Evolutionary conservation across 2,888 invertebrate species (phyloP).

Genomic region (Helobdella robusta): DNA sequence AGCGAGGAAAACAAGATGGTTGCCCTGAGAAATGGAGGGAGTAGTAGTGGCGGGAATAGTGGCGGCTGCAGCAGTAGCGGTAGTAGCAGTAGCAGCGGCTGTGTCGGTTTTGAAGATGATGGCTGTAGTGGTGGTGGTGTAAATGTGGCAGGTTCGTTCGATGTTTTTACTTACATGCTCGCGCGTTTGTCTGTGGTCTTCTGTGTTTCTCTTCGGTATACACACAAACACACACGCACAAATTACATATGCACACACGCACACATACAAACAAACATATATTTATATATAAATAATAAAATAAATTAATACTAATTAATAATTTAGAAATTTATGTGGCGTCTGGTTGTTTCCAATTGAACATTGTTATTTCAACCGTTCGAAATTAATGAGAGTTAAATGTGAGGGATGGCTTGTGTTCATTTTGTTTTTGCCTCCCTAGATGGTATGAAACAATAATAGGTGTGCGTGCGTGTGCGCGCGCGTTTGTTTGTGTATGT

Average conservation of each 20-base stretch:
- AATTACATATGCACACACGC: background rate
- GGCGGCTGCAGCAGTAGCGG: background rate
- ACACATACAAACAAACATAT: background rate
- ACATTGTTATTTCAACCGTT: too few species aligned
- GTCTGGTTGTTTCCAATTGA: too few species aligned
- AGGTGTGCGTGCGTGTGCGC: background rate
- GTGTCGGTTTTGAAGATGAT: background rate
- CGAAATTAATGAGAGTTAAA: too few species aligned
- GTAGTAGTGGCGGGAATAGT: background rate
- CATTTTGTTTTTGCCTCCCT: too few species aligned
- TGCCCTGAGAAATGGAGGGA: conserved; percentile 80
- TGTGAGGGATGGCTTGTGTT: too few species aligned
- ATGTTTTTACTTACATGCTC: too few species aligned
- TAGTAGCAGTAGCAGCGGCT: background rate
- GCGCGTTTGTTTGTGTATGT: background rate
- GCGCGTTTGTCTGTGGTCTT: too few species aligned
- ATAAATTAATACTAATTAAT: background rate
- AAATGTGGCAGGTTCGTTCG: too few species aligned
- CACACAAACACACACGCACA: background rate
- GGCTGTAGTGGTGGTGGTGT: background rate
- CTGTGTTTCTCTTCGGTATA: too few species aligned
- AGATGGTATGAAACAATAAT: too few species aligned
- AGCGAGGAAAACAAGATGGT: conserved; percentile 95
- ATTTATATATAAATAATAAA: background rate
- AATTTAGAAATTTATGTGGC: too few species aligned